A percentile compares a stretch with the other conserved stretches of the same genome.
phyloP scores from a whole-genome alignment of 2,113 vertebrate species.

The Tiliqua scincoides region DNA sequence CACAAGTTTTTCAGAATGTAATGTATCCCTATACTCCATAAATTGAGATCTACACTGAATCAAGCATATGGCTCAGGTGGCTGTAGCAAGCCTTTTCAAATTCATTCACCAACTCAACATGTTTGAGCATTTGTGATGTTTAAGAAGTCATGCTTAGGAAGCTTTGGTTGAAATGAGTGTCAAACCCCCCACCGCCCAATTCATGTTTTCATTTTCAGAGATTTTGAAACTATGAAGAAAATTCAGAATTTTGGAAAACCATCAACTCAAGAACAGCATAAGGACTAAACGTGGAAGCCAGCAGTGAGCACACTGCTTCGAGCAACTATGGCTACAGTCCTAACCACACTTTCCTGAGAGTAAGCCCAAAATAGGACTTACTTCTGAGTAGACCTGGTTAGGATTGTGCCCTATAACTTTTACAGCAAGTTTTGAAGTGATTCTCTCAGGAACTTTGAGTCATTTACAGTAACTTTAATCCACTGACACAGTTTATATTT shows the following conservation, averaged over 20 bases:
- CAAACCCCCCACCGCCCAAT: neutral
- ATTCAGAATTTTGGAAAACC: neutral
- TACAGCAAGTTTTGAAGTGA: neutral
- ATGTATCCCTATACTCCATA: neutral
- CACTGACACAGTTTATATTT: neutral
- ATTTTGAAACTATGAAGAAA: neutral
- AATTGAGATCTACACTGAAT: neutral
- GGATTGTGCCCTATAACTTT: too few relatives aligned
- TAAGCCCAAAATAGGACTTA: too few relatives aligned
- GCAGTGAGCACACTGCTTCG: neutral
- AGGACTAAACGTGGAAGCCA: neutral
- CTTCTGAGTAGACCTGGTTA: too few relatives aligned
- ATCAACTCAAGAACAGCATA: neutral
- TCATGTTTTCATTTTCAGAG: neutral
- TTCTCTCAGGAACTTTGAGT: neutral
- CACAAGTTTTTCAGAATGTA: constrained; percentile 23
- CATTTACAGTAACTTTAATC: neutral
- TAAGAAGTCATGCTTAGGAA: neutral
- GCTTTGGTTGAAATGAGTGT: neutral
- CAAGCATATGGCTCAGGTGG: constrained; percentile 25
- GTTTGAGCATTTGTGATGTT: neutral
- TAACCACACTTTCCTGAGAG: too few relatives aligned
- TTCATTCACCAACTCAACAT: neutral
- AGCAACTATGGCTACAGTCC: too few relatives aligned
- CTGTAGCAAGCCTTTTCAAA: neutral